These are phyloP conservation scores for Catostomus latipinnis DNA, from an alignment of 2,797 vertebrate species.

Conservation along the genomic window DNA sequence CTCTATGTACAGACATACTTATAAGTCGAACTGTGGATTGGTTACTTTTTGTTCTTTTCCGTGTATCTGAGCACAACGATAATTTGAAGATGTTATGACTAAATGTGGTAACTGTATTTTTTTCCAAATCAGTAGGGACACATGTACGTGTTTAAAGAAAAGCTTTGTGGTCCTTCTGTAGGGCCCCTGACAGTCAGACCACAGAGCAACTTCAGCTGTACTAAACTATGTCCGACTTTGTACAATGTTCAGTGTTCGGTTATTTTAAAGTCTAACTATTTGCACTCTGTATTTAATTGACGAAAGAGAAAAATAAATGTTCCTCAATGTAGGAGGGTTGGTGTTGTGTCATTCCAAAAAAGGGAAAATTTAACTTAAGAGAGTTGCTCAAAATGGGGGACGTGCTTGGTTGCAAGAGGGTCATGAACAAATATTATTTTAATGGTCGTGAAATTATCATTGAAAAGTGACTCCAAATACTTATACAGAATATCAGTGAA, in stretches of 20 bases:
- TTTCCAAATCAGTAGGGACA: slow-evolving; percentile 94
- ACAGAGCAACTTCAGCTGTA: slow-evolving; percentile 81
- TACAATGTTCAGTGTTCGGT: slow-evolving; percentile 93
- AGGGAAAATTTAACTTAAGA: not conserved
- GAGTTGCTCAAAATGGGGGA: too few species aligned
- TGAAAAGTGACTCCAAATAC: slow-evolving; percentile 11
- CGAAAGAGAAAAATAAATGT: slow-evolving; percentile 99
- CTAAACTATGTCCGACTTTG: slow-evolving; percentile 94
- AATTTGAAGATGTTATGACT: slow-evolving; percentile 86
- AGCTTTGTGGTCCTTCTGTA: slow-evolving; percentile 83
- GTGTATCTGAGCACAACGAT: slow-evolving; percentile 92
- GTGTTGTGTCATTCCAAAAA: slow-evolving; percentile 39
- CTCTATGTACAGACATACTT: slow-evolving; percentile 70
- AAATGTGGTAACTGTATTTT: slow-evolving; percentile 88
- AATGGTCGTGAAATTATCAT: not conserved
- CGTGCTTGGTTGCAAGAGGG: too few species aligned
- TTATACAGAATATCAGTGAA: slow-evolving; percentile 6
- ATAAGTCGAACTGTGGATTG: slow-evolving; percentile 81
- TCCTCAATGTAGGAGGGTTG: slow-evolving; percentile 86
- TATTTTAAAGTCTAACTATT: slow-evolving; percentile 94
- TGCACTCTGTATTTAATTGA: slow-evolving; percentile 99
- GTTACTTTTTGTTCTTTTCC: slow-evolving; percentile 70
- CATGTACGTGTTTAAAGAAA: slow-evolving; percentile 87
- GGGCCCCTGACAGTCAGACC: slow-evolving; percentile 82
- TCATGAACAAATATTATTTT: not conserved